phyloP scores from a whole-genome alignment of 2,113 vertebrate species.

The Phaethornis superciliosus region DNA sequence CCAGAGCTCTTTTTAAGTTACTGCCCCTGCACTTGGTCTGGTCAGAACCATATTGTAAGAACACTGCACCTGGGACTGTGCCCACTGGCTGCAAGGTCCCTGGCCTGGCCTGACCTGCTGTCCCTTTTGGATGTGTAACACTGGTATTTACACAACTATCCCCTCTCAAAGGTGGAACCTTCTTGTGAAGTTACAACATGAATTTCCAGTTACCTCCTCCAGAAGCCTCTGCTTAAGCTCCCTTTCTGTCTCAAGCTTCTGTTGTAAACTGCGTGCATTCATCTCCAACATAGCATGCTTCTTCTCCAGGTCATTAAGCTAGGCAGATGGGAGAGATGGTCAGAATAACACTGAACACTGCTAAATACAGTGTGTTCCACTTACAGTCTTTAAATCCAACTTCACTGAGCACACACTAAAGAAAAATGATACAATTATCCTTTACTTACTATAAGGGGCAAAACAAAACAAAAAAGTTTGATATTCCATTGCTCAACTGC shows the following conservation, averaged over 20 bases:
- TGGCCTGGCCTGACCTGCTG: too few relatives aligned
- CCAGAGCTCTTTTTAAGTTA: not conserved
- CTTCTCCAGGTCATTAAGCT: slow-evolving; percentile 97
- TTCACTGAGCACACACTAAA: not conserved
- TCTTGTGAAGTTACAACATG: not conserved
- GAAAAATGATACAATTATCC: not conserved
- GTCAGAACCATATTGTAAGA: not conserved
- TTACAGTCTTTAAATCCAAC: not conserved
- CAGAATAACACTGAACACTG: not conserved
- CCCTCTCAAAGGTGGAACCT: not conserved
- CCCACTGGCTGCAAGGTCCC: not conserved
- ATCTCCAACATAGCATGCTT: slow-evolving; percentile 98
- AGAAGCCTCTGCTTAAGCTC: slow-evolving; percentile 96
- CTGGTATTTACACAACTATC: not conserved
- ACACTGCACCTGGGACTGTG: not conserved
- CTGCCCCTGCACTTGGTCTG: not conserved
- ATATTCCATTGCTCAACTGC: not conserved
- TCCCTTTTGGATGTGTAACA: not conserved
- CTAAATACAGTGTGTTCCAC: not conserved
- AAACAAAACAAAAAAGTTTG: not conserved
- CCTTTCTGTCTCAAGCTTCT: slow-evolving; percentile 95
- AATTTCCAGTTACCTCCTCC: slow-evolving; percentile 86
- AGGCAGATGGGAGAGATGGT: not conserved
- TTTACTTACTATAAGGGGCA: not conserved
- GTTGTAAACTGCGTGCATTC: slow-evolving; percentile 94